Evolutionary conservation across 2,888 invertebrate species (phyloP).

Genomic region (Acleris emargana): DNA sequence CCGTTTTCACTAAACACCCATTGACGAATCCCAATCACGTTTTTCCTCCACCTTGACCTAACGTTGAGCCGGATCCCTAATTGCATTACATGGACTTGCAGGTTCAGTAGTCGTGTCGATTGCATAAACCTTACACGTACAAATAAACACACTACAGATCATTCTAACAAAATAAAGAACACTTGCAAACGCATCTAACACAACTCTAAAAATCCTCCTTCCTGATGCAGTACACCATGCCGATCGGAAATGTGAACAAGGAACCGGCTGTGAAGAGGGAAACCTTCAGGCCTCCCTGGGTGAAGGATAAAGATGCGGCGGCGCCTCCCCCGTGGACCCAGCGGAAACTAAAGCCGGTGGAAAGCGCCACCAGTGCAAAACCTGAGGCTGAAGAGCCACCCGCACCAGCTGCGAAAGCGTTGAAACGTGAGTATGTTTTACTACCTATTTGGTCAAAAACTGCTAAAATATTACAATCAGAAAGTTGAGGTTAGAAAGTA

Average conservation of each 20-base stretch:
- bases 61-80: slow-evolving; percentile 5
- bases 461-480: too few relatives aligned
- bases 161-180: not conserved
- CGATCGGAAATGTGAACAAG: slow-evolving; percentile 78
- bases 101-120: slow-evolving; percentile 2
- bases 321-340: slow-evolving; percentile 86
- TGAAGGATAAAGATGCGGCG: slow-evolving; percentile 86
- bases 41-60: slow-evolving; percentile 5
- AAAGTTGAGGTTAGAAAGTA: too few relatives aligned
- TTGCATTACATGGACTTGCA: slow-evolving; percentile 5
- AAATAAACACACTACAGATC: not conserved
- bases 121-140: slow-evolving; percentile 12
- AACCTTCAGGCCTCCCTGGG: slow-evolving; percentile 90
- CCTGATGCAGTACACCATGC: slow-evolving; percentile 61
- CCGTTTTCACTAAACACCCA: too few relatives aligned
- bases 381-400: slow-evolving; percentile 50
- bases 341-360: slow-evolving; percentile 78
- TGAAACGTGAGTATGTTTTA: slow-evolving; percentile 65
- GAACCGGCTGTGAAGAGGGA: slow-evolving; percentile 84
- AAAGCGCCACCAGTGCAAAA: slow-evolving; percentile 47
- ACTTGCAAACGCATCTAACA: not conserved
- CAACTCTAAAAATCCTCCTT: slow-evolving; percentile 12
- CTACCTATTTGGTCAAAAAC: not conserved
- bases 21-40: too few relatives aligned
- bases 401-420: slow-evolving; percentile 50